Evolutionary conservation across 2,888 invertebrate genomes (phyloP).

Genomic region (Icerya purchasi): DNA sequence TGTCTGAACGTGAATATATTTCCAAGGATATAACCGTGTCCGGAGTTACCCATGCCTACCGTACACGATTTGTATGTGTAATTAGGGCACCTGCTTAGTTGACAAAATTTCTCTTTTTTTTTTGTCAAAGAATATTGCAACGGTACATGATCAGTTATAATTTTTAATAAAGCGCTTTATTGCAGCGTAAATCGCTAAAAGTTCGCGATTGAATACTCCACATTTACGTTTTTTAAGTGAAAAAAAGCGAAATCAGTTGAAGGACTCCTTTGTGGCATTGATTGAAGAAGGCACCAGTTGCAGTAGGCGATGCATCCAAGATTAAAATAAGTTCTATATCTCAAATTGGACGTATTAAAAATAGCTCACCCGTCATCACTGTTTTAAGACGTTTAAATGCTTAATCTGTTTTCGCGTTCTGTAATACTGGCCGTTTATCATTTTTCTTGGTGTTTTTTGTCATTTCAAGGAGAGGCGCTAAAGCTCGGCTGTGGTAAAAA

Average conservation of each 20-base stretch:
- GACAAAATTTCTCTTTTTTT: constrained; percentile 4
- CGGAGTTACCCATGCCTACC: too few relatives aligned
- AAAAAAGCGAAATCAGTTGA: constrained; percentile 14
- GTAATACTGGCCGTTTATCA: constrained; percentile 16
- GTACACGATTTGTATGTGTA: constrained; percentile 11
- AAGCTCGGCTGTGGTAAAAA: constrained; percentile 1
- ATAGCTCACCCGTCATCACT: constrained; percentile 19
- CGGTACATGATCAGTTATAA: constrained; percentile 15
- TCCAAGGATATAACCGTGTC: too few relatives aligned
- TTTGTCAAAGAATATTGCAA: constrained; percentile 12
- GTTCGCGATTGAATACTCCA: constrained; percentile 6
- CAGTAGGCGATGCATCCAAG: constrained; percentile 24
- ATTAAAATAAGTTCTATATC: constrained; percentile 20
- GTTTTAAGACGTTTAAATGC: constrained; percentile 20
- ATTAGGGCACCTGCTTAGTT: constrained; percentile 7
- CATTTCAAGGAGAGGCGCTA: background rate
- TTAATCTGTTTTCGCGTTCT: constrained; percentile 15
- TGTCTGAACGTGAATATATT: too few relatives aligned
- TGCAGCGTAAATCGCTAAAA: background rate
- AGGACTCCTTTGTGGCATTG: constrained; percentile 17
- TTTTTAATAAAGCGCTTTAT: constrained; percentile 12
- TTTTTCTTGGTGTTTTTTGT: constrained; percentile 10
- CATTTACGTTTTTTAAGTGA: constrained; percentile 3
- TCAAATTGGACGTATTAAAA: constrained; percentile 22
- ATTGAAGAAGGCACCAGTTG: constrained; percentile 24